Percentiles rank a stretch among this genome's conserved stretches.
Evolutionary conservation across 35 echinoderm and acorn worm genomes (phyloP).

Genomic region (Ophioderma brevispina): DNA sequence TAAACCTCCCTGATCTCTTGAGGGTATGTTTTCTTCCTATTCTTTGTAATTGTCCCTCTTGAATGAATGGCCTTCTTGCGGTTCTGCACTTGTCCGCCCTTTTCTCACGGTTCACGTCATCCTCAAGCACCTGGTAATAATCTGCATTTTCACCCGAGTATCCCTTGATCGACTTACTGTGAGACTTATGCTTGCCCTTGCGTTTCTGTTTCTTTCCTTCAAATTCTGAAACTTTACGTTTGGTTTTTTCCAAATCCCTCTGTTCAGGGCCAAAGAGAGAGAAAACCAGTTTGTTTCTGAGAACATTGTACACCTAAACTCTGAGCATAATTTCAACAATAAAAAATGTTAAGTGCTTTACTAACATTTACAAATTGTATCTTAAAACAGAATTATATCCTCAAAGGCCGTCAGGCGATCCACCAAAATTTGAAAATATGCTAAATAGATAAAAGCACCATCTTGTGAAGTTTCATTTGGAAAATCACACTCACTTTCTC

Average conservation of each 20-base stretch:
- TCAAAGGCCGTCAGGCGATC: too few relatives aligned
- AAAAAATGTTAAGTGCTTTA: too few relatives aligned
- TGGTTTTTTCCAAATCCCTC: background rate
- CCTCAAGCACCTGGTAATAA: background rate
- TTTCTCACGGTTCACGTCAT: background rate
- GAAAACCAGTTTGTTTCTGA: background rate
- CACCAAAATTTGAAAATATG: too few relatives aligned
- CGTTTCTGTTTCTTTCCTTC: background rate
- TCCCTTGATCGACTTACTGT: background rate
- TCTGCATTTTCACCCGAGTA: background rate
- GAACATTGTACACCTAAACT: background rate
- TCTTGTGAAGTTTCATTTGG: too few relatives aligned
- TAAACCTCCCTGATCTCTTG: background rate
- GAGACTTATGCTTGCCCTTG: background rate
- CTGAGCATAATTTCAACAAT: too few relatives aligned
- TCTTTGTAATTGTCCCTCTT: background rate
- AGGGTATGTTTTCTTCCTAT: background rate
- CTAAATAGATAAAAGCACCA: too few relatives aligned
- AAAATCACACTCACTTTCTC: too few relatives aligned
- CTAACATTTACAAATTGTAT: too few relatives aligned
- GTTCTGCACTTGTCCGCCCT: background rate
- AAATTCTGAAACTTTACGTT: background rate
- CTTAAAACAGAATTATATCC: too few relatives aligned
- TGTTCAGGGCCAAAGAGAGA: conserved; percentile 6
- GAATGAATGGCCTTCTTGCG: background rate